Conservation (phyloP, 2,113 vertebrate species). For the Grus americana region DNA sequence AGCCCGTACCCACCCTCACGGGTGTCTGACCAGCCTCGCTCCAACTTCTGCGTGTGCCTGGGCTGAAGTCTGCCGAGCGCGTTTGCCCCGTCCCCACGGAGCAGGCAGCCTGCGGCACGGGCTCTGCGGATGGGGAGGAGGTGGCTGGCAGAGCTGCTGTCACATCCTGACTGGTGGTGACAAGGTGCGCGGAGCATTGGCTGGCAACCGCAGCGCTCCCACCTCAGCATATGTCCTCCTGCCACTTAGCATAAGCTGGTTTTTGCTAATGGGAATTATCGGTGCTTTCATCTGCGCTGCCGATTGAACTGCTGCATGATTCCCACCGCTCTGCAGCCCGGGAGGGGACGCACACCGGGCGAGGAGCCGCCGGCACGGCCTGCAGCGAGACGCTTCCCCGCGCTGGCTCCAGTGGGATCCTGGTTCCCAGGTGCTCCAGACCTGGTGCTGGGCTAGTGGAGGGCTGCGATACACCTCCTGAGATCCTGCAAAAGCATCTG, state of each 20-base stretch:
- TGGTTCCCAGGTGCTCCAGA: background rate
- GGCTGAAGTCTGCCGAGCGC: accelerated
- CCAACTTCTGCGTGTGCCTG: accelerated
- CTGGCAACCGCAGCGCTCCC: background rate
- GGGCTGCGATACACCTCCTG: background rate
- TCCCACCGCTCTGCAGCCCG: background rate
- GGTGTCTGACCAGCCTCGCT: too few species aligned
- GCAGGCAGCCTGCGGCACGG: background rate
- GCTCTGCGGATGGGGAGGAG: background rate
- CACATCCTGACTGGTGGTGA: background rate
- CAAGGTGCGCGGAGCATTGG: background rate
- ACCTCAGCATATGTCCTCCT: background rate
- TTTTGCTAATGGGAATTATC: background rate
- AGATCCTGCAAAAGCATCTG: background rate
- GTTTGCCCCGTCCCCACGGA: accelerated
- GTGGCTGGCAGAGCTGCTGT: background rate
- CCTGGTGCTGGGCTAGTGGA: accelerated
- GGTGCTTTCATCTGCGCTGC: background rate
- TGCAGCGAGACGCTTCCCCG: accelerated
- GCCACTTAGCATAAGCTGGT: background rate
- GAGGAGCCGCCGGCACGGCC: background rate
- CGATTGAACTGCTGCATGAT: background rate
- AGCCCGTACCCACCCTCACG: accelerated
- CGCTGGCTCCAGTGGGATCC: accelerated
- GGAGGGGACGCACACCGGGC: accelerated